Percentiles rank a stretch among this genome's conserved stretches.
phyloP scores from a whole-genome alignment of 2,888 invertebrate species.

The Hemithea aestivaria region DNA sequence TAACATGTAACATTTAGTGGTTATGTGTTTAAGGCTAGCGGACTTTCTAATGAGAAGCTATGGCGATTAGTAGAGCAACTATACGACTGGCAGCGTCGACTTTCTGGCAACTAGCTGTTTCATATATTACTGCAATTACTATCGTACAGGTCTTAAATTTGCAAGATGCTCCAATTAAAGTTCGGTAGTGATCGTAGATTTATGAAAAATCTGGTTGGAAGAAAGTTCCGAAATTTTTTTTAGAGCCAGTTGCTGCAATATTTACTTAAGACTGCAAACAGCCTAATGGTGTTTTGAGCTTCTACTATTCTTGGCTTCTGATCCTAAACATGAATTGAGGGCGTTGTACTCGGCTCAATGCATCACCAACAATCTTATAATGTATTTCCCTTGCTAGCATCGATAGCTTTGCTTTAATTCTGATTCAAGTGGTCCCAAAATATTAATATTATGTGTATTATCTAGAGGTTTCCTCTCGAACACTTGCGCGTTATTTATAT shows the following conservation, averaged over 20 bases:
- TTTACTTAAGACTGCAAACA: too few relatives aligned
- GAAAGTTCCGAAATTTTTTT: too few relatives aligned
- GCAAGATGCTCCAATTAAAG: too few relatives aligned
- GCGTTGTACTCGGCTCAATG: not conserved
- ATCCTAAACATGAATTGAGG: slow-evolving; percentile 7
- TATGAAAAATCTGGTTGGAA: too few relatives aligned
- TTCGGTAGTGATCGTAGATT: too few relatives aligned
- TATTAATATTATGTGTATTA: not conserved
- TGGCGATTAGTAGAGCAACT: too few relatives aligned
- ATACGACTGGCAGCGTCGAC: too few relatives aligned
- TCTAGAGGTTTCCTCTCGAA: slow-evolving; percentile 7
- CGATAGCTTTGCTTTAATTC: not conserved
- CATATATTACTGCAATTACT: too few relatives aligned
- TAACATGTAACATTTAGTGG: slow-evolving; percentile 20
- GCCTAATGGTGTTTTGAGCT: slow-evolving; percentile 7
- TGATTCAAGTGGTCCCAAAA: slow-evolving; percentile 6
- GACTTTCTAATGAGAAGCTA: slow-evolving; percentile 7
- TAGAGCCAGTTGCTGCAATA: too few relatives aligned
- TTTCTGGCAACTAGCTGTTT: too few relatives aligned
- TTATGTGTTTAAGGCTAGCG: slow-evolving; percentile 9
- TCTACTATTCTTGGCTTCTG: slow-evolving; percentile 4
- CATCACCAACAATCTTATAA: not conserved
- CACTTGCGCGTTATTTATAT: slow-evolving; percentile 1
- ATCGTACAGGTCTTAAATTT: too few relatives aligned
- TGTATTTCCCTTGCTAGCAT: too few relatives aligned